Base-by-base conservation (phyloP, 2,797 vertebrate species). In the Oophaga sylvatica region DNA sequence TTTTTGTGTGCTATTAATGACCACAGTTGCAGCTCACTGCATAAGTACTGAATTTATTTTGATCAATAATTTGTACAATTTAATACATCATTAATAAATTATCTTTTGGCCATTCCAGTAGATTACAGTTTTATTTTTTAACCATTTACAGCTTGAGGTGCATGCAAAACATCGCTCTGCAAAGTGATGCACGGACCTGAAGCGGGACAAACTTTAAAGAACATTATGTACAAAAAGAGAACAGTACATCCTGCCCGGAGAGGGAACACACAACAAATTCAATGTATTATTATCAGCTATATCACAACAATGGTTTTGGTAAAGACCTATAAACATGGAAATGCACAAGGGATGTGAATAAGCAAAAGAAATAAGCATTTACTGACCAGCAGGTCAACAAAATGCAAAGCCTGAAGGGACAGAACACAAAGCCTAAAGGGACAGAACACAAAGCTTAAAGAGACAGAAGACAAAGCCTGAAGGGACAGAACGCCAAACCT, bases 21-120 rank as follows among this genome's bases (percentile, higher is more conserved):
- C 80, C 80, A 86, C 84, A 89, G 26, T 13, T 57, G 73, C 15
- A 65, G 68, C n/a, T 71, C 71, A 86, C 71, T 89, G 88, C 88
- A 86, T 83, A 89, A 86, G 88, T 89, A 86, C 71, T 83, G 84
- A 71, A 83, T 89, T 89, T 89, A 89, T 89, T 89, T 89, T 83
- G 62, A n/a, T 82, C 77, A 76, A 81, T 77, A 41, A 22, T 83
- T 86, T 89, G 71, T 89, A 89, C 88, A 89, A 76, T 89, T 89
- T 83, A 86, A 79, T 81, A 89, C 87, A 86, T 70, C 82, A 57
- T 82, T 77, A 88, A 89, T 89, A 89, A 89, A 89, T 89, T 68
- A 86, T 86, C 84, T 89, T 86, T 86, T 86, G 80, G 88, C 88
- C 84, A 89, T 86, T 89, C 84, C 84, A 83, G 88, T 89, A 89